phyloP scores from a whole-genome alignment of 2,113 vertebrate genomes.

The Semnopithecus entellus region DNA sequence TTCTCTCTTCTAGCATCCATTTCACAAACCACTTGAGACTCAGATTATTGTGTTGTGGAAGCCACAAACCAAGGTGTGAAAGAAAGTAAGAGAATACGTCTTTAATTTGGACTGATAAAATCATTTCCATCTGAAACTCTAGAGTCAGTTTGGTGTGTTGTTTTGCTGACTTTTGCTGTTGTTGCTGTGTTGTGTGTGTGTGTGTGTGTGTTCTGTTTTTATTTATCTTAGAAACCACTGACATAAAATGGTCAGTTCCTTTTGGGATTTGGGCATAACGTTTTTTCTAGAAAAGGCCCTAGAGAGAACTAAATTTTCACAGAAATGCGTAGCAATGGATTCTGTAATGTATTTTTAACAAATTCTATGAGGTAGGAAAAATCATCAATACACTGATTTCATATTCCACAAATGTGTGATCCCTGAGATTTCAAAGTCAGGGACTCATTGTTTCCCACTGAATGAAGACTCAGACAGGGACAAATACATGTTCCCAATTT shows the following conservation, averaged over 20 bases:
- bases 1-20: background rate
- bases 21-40: conserved; percentile 9
- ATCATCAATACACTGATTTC: background rate
- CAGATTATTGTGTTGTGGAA: background rate
- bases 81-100: background rate
- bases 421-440: conserved; percentile 44
- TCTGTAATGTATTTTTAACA: conserved; percentile 11
- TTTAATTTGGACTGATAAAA: background rate
- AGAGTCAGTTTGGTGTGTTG: background rate
- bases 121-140: background rate
- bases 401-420: background rate
- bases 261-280: background rate
- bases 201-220: background rate
- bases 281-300: conserved; percentile 13
- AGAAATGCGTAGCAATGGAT: background rate
- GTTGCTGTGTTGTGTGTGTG: background rate
- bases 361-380: conserved; percentile 10
- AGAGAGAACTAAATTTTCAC: conserved; percentile 27
- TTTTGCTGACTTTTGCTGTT: background rate
- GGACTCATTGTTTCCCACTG: background rate
- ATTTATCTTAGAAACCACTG: conserved; percentile 34
- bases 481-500: background rate
- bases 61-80: background rate
- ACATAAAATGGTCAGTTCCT: background rate
- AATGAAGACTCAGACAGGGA: conserved; percentile 28